Base-by-base conservation (phyloP, 2,797 vertebrate genomes). In the Uromys caudimaculatus region DNA sequence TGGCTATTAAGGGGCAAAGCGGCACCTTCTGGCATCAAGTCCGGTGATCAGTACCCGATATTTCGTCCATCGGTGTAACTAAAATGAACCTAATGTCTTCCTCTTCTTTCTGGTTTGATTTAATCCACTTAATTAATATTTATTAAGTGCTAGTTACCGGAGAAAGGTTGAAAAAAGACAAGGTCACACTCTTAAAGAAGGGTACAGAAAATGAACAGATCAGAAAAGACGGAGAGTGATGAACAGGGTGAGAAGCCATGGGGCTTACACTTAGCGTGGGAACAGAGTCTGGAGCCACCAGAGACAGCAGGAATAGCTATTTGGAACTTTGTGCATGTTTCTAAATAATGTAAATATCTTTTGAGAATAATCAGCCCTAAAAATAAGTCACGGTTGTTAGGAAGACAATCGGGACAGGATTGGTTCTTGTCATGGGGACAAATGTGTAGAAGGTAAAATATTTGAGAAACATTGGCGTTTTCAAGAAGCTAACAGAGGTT, bases 311-410 rank as follows among this genome's bases (percentile, higher is more conserved):
- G 44, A 75, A 86, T 2, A 19, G 13, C 44, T 29, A 24, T 78
- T 89, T 58, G 81, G 69, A 91, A 58, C 85, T 71, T 78, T 79
- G 24, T 27, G 71, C 1, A 58, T 23, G 56, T 38, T 76, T 41
- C 92, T 94, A 92, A 75, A 75, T 90, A 83, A 92, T 27, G 9
- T 24, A 76, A 76, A 44, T 58, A 8, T 58, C 69, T 71, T 84
- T 67, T 10, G 17, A 86, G 69, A 85, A 97, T 94, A 95, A 97
- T 27, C 3, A 41, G 24, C 87, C 97, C 77, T 96, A 85, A 94
- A 88, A 89, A 90, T 91, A 81, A 94, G 84, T 24, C 94, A 92
- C 94, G 96, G 95, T 91, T 87, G 97, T 97, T 95, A 97, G 86
- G 76, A 44, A 85, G 91, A 94, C 24, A 44, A 86, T 41, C 0